Evolutionary conservation across 2,113 vertebrate genomes (phyloP).

Genomic region (Daphoenositta chrysoptera): DNA sequence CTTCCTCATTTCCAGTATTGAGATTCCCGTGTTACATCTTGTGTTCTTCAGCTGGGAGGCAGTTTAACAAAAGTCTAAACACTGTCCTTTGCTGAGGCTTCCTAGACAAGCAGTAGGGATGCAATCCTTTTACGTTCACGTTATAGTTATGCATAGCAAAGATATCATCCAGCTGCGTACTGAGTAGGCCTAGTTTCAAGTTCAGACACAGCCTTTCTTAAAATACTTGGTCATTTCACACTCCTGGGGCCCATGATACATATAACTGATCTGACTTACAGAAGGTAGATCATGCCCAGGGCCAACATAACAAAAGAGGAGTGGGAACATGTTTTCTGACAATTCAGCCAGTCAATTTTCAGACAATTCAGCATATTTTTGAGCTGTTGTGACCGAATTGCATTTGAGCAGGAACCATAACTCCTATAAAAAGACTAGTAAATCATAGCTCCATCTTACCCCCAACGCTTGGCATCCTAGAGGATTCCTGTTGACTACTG

Average conservation of each 20-base stretch:
- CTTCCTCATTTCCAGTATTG: background rate
- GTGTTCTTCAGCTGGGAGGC: background rate
- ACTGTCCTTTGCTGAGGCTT: background rate
- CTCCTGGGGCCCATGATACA: background rate
- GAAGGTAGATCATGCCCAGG: background rate
- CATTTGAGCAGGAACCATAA: background rate
- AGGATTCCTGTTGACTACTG: conserved; percentile 84
- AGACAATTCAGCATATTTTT: background rate
- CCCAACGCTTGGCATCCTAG: conserved; percentile 79
- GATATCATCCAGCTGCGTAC: background rate
- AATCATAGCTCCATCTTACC: conserved; percentile 72
- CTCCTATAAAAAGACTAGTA: background rate
- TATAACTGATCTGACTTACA: background rate
- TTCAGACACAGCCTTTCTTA: background rate
- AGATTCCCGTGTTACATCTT: background rate
- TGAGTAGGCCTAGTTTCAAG: background rate
- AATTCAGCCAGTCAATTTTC: background rate
- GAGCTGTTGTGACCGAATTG: background rate
- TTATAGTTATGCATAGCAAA: background rate
- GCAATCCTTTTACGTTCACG: background rate
- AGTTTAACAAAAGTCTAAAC: background rate
- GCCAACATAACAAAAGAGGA: background rate
- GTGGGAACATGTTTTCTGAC: background rate
- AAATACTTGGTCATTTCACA: background rate
- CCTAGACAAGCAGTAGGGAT: background rate